Percentiles rank a stretch among this genome's conserved stretches.
Conservation (phyloP, 2,797 vertebrate species). For the Bradypodion pumilum region DNA sequence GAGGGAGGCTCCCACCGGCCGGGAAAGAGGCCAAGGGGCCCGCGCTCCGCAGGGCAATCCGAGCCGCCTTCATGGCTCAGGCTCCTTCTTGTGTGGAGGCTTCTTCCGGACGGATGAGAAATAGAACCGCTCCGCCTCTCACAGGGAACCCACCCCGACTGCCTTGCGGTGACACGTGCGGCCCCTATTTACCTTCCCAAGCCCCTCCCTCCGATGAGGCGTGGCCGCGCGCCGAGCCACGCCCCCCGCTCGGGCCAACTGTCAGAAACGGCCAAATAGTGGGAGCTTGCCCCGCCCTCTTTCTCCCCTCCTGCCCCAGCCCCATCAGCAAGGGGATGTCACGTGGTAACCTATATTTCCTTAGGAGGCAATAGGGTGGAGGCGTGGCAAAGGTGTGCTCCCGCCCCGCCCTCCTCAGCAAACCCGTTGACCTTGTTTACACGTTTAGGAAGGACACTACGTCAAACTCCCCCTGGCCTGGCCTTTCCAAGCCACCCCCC, state of each 20-base stretch:
- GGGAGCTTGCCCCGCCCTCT: background rate
- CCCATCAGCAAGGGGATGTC: fast-evolving
- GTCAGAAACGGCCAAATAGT: background rate
- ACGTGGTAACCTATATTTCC: background rate
- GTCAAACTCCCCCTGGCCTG: background rate
- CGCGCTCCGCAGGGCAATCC: conserved; percentile 69
- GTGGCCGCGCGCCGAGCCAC: background rate
- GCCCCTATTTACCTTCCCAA: conserved; percentile 48
- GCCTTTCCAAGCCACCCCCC: too few species aligned
- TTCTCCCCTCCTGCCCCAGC: too few species aligned
- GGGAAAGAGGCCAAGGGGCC: conserved; percentile 59
- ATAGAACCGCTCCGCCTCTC: too few species aligned
- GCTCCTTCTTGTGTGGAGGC: too few species aligned
- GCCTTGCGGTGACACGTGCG: conserved; percentile 4
- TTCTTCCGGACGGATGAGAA: too few species aligned
- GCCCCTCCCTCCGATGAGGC: background rate
- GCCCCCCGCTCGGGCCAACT: fast-evolving
- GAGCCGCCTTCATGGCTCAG: conserved; percentile 70
- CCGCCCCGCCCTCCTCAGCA: background rate
- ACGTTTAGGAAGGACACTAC: background rate
- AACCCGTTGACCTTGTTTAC: conserved; percentile 6
- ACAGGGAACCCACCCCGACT: too few species aligned
- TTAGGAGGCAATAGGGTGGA: background rate
- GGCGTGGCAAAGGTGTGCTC: conserved; percentile 6
- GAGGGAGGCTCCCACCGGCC: conserved; percentile 8